Base-by-base conservation (phyloP, 2,797 vertebrate species). In the Cuculus canorus region DNA sequence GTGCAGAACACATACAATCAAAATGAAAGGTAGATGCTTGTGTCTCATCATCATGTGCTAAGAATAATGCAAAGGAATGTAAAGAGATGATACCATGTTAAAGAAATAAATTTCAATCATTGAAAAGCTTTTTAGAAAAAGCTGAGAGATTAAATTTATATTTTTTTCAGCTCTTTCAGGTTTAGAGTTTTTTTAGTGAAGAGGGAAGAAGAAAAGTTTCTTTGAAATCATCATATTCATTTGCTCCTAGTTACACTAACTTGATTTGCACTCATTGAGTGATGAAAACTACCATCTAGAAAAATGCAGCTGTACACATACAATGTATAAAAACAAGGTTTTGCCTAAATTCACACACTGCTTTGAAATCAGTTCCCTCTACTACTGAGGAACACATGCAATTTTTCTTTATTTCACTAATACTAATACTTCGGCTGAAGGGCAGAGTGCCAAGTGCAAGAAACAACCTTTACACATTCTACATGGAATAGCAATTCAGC, bases 301-400 rank as follows among this genome's bases (percentile, higher is more conserved):
- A 88, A 86, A 88, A 83, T 3, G 10, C 57, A 83, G 45, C 14
- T 45, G 25, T 41, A 41, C 4, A 7, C 7, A 10, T 21, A 28
- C 9, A 17, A 17, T 3, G 1, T 28, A 50, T 6, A 81, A 87
- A 54, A 52, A 23, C 0, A 0, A n/a, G n/a, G 4, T 11, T 78
- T 84, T 33, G 30, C 39, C 32, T 64, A 63, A 66, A 72, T 21
- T 45, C 22, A 71, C 33, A 35, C 14, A 2, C 11, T 23, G 33
- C 53, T 43, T 32, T 50, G 35, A 83, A 83, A 75, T 48, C 35
- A 33, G 23, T 32, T 81, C 48, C 43, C 35, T 33, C 3, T 27
- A 52, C 43, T 63, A 37, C 21, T 48, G 11, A 81, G n/a, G 77
- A 88, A 54, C 3, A 61, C 7, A 7, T 5, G 17, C 16, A 2